Percentiles rank a stretch among this genome's conserved stretches.
Conservation (phyloP, 2,113 vertebrate genomes). For the Phalacrocorax aristotelis region DNA sequence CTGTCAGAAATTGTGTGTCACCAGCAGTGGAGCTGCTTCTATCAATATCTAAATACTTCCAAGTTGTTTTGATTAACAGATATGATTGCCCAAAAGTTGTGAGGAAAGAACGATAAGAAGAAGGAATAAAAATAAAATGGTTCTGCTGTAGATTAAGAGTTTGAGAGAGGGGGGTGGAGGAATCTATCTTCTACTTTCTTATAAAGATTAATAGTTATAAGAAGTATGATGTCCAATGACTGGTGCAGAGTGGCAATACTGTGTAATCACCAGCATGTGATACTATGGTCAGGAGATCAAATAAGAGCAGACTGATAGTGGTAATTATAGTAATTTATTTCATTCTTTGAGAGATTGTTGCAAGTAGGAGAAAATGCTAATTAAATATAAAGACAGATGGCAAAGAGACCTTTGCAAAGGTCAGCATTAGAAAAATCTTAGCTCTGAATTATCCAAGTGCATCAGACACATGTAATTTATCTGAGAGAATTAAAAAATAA, state of each 20-base stretch:
- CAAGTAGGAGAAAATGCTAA: constrained; percentile 4
- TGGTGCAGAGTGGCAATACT: neutral
- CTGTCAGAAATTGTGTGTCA: neutral
- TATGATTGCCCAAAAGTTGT: neutral
- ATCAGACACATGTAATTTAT: constrained; percentile 40
- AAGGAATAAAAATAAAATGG: neutral
- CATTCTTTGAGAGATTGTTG: constrained; percentile 13
- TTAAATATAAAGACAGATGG: constrained; percentile 59
- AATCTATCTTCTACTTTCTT: neutral
- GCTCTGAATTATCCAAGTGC: constrained; percentile 30
- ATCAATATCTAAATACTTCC: neutral
- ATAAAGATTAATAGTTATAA: neutral
- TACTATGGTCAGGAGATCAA: neutral
- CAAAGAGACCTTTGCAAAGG: constrained; percentile 44
- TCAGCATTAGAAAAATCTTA: constrained; percentile 1
- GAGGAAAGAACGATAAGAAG: neutral
- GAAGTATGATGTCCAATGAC: neutral
- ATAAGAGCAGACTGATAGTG: neutral
- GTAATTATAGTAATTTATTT: constrained; percentile 27
- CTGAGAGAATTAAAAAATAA: constrained; percentile 16
- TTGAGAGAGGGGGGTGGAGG: neutral
- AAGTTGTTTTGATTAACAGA: neutral
- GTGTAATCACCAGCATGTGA: neutral
- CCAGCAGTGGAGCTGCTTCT: neutral
- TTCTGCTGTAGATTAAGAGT: neutral